Conservation (phyloP, 1,140 invertebrate genomes). For the Tribolium castaneum region DNA sequence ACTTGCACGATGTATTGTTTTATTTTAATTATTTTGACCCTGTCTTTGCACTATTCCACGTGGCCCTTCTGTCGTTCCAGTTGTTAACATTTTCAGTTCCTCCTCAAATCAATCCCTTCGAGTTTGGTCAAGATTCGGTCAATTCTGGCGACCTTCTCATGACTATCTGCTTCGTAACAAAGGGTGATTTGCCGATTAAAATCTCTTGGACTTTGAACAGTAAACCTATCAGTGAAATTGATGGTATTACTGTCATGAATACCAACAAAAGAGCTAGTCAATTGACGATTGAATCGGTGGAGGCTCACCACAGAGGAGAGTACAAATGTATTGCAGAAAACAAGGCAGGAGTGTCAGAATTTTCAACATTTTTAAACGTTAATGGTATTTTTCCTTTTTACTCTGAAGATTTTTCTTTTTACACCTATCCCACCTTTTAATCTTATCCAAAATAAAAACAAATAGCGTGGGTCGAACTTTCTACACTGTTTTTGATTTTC, state of each 20-base stretch:
- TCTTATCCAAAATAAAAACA: too few species aligned
- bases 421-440: too few species aligned
- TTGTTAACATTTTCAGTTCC: conserved; percentile 64
- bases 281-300: conserved; percentile 71
- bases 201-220: conserved; percentile 78
- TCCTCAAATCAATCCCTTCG: conserved; percentile 71
- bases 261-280: conserved; percentile 69
- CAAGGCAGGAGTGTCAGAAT: conserved; percentile 65
- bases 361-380: conserved; percentile 68
- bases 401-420: too few species aligned
- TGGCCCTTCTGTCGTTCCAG: too few species aligned
- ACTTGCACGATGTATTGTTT: conserved; percentile 45
- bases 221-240: conserved; percentile 58
- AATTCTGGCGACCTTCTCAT: conserved; percentile 79
- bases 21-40: conserved; percentile 63
- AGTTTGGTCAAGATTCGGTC: conserved; percentile 71
- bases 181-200: conserved; percentile 80
- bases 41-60: conserved; percentile 58
- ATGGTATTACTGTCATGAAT: conserved; percentile 61
- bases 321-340: conserved; percentile 73
- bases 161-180: conserved; percentile 77
- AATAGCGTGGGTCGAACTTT: too few species aligned
- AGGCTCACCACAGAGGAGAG: conserved; percentile 65
- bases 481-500: too few species aligned
- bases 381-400: conserved; percentile 66